A percentile compares a stretch with the other conserved stretches of the same genome.
These are phyloP conservation scores for Arctia plantaginis DNA, from an alignment of 2,888 invertebrate species.

Conservation along the genomic window DNA sequence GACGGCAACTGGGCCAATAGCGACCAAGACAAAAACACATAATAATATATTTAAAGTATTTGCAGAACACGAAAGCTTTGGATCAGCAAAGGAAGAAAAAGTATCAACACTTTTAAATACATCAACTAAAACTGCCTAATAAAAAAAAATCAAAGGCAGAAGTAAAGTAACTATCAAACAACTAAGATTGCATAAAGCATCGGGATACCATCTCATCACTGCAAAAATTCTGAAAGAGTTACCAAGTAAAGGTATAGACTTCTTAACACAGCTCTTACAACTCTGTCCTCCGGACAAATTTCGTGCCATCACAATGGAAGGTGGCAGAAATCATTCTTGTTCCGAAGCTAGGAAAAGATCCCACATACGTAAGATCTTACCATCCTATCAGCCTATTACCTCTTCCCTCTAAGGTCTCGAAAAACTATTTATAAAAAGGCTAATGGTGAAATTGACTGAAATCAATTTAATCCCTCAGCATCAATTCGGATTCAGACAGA, in stretches of 20 bases:
- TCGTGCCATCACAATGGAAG: not conserved
- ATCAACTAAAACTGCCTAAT: not conserved
- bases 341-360: not conserved
- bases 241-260: not conserved
- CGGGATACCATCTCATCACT: not conserved
- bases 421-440: no score
- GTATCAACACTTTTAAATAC: not conserved
- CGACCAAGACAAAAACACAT: no score
- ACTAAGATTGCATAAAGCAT: not conserved
- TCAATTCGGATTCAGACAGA: no score
- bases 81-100: not conserved
- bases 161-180: not conserved
- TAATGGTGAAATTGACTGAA: no score
- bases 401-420: no score
- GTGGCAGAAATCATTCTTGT: not conserved
- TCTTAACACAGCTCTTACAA: not conserved
- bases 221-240: not conserved
- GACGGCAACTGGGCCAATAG: no score
- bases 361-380: no score
- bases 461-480: no score
- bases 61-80: not conserved
- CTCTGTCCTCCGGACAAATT: not conserved
- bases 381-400: no score
- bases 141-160: not conserved
- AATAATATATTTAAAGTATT: not conserved